Base-by-base conservation (phyloP, 2,113 vertebrate genomes). In the Lepus europaeus region DNA sequence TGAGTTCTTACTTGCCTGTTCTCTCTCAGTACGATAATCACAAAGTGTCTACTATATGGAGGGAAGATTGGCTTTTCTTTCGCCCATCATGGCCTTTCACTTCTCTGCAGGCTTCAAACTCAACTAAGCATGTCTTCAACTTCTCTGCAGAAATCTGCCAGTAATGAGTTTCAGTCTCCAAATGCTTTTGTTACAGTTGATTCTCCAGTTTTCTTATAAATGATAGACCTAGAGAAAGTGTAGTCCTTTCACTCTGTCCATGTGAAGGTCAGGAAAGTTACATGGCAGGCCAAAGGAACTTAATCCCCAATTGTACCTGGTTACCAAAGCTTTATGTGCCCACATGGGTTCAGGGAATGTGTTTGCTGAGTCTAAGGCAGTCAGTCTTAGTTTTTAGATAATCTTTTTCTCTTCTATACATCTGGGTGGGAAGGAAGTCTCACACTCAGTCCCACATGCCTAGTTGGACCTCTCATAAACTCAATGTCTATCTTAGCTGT, bases 31-130 rank as follows among this genome's bases (percentile, higher is more conserved):
- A 70, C 16, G 68, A 19, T 77, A 59, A 77, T 92, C 81, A 94
- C 92, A 92, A 96, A 94, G 94, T 92, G 39, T 93, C 89, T 81
- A 59, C 53, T 49, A 63, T 72, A 23, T 73, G 1, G 14, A 86
- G 64, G 82, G 33, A 93, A 83, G 69, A 89, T 68, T 79, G 66
- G 9, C 87, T 6, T 3, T 90, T 96, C 19, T 81, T 45, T 20
- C 17, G 16, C 29, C 1, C 45, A 27, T 80, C 1, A 12, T 88
- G 5, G 51, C 6, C 29, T 14, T 83, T 86, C 68, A 63, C 9
- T 86, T 96, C 92, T 64, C 13, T 88, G 76, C 9, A 14, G 39
- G 17, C 95, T 97, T 95, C 95, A 96, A 93, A 91, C n/a, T 89
- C 84, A 97, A 16, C 17, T 61, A 77, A 92, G 51, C 49, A 53